These are phyloP conservation scores for Babylonia areolata DNA, from an alignment of 1,140 invertebrate species.

Conservation along the genomic window DNA sequence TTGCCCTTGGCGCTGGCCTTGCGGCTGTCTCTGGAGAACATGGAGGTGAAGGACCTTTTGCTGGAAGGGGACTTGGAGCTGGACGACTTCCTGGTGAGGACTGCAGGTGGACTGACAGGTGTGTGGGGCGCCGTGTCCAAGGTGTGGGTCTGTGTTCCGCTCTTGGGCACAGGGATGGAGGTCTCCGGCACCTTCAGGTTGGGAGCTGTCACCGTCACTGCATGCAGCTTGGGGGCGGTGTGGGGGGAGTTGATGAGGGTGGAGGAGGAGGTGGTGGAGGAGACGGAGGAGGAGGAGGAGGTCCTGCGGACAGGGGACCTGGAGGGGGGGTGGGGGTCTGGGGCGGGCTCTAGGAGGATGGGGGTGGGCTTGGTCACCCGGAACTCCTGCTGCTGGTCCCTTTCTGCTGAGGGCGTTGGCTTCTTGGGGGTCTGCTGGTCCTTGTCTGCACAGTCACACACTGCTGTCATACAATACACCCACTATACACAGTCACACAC, in stretches of 20 bases:
- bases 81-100: background rate
- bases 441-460: constrained; percentile 8
- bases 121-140: background rate
- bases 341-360: constrained; percentile 46
- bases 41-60: background rate
- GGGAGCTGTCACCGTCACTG: background rate
- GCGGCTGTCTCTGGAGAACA: background rate
- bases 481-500: too few relatives aligned
- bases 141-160: background rate
- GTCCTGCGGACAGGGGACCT: background rate
- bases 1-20: background rate
- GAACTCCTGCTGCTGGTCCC: constrained; percentile 57
- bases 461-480: too few relatives aligned
- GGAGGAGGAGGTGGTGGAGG: constrained; percentile 12
- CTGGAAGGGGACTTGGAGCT: background rate
- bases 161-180: background rate
- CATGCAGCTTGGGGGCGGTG: background rate
- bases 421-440: constrained; percentile 7
- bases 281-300: constrained; percentile 4
- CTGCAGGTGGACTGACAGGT: too few relatives aligned
- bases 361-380: constrained; percentile 59
- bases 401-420: constrained; percentile 26
- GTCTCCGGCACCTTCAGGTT: background rate
- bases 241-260: constrained; percentile 20
- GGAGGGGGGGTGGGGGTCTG: background rate